A percentile compares a stretch with the other conserved stretches of the same genome.
Evolutionary conservation across 2,113 vertebrate species (phyloP).

Genomic region (Speoplatyrhinus poulsoni): DNA sequence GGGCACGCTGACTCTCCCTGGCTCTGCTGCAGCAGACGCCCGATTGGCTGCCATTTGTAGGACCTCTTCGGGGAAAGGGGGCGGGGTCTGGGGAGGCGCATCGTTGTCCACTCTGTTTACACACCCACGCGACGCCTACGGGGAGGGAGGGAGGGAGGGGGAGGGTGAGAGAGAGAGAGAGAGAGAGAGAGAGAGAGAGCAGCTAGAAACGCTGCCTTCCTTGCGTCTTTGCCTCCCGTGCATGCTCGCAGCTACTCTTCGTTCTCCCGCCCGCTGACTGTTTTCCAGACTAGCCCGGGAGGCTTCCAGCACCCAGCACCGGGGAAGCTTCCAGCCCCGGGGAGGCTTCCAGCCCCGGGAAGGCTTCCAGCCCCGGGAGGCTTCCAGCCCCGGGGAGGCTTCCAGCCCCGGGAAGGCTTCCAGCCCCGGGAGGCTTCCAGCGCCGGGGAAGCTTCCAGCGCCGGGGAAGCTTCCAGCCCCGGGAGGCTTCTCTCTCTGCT

Average conservation of each 20-base stretch:
- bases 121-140: constrained; percentile 44
- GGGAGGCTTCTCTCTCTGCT: no score
- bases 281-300: no score
- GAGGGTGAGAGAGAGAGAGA: background rate
- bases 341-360: no score
- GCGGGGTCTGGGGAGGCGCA: constrained; percentile 56
- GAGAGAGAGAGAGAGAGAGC: background rate
- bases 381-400: no score
- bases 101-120: constrained; percentile 66
- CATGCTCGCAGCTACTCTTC: no score
- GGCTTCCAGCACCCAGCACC: background rate
- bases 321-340: no score
- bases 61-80: constrained; percentile 49
- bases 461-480: background rate
- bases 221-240: no score
- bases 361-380: background rate
- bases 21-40: constrained; percentile 43
- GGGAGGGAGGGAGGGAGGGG: background rate
- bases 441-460: no score
- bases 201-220: background rate
- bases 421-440: background rate
- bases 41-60: constrained; percentile 67
- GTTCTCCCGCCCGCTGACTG: no score
- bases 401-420: no score
- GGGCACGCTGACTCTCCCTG: constrained; percentile 4